Base-by-base conservation (phyloP, 2,113 vertebrate genomes). In the Numida meleagris region DNA sequence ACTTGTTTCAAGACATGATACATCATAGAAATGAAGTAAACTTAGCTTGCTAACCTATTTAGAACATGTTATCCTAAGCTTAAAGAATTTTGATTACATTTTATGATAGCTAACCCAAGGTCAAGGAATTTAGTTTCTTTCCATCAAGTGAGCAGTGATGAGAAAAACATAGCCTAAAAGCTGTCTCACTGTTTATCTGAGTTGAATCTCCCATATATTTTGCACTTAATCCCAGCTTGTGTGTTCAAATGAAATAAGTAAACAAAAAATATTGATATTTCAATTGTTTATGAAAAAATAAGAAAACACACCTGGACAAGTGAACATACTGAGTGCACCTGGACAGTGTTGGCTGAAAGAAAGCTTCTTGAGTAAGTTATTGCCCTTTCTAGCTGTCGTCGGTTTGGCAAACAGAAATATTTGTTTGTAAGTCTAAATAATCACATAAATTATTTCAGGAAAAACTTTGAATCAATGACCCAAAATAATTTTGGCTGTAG, bases 51-150 rank as follows among this genome's bases (percentile, higher is more conserved):
- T 95, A 89, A 91, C 58, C 75, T 85, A 63, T 95, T 96, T 81
- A 86, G 50, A 94, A 53, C 45, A 86, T 88, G 62, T 91, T 88
- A 94, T 91, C 97, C 86, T 61, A 53, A 96, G 25, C 50, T 81
- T 94, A 90, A 89, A 94, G 34, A 95, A 88, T 81, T 96, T 93
- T 95, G 86, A 96, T 97, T 96, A 75, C 65, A 92, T 97, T 96
- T 97, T 96, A 85, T 95, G 90, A 95, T 94, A 93, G 71, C 90
- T 95, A 67, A 90, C 48, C 27, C 82, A 90, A 96, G 83, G 80
- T 95, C 88, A 96, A 95, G 67, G 73, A 82, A 96, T 88, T 96
- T 96, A 93, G 95, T 96, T 96, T 94, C 71, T 91, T 96, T 96
- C 93, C 51, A 81, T 93, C 77, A 94, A 65, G 42, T 66, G 59